Percentiles rank a stretch among this genome's conserved stretches.
phyloP scores from a whole-genome alignment of 2,113 vertebrate species.

The Carollia perspicillata region DNA sequence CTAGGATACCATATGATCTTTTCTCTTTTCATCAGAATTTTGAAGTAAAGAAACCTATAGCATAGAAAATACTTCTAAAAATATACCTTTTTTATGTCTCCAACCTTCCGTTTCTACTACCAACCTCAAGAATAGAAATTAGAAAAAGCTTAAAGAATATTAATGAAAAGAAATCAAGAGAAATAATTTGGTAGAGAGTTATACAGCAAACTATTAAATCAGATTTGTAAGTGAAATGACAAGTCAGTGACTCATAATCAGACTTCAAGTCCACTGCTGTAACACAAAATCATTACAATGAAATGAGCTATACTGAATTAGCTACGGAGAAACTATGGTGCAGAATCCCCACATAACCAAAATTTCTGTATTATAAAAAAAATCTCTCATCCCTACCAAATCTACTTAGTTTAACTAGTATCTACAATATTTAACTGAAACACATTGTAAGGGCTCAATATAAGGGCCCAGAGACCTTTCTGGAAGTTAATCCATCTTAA shows the following conservation, averaged over 20 bases:
- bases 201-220: background rate
- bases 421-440: conserved; percentile 6
- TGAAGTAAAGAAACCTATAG: background rate
- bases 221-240: background rate
- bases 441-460: background rate
- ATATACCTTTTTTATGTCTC: background rate
- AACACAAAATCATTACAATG: background rate
- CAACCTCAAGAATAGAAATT: background rate
- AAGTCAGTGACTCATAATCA: background rate
- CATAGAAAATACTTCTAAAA: background rate
- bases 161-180: background rate
- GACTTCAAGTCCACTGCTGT: background rate
- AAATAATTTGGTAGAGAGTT: background rate
- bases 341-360: background rate
- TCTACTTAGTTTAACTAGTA: background rate
- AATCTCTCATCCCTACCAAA: background rate
- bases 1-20: background rate
- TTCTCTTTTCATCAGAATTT: background rate
- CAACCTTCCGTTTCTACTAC: background rate
- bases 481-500: conserved; percentile 11
- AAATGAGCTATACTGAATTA: background rate
- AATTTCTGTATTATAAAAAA: background rate
- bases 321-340: background rate
- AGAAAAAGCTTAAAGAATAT: background rate
- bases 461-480: background rate